These are phyloP conservation scores for Heliconius ismenius DNA, from an alignment of 2,888 invertebrate genomes.

Conservation along the genomic window DNA sequence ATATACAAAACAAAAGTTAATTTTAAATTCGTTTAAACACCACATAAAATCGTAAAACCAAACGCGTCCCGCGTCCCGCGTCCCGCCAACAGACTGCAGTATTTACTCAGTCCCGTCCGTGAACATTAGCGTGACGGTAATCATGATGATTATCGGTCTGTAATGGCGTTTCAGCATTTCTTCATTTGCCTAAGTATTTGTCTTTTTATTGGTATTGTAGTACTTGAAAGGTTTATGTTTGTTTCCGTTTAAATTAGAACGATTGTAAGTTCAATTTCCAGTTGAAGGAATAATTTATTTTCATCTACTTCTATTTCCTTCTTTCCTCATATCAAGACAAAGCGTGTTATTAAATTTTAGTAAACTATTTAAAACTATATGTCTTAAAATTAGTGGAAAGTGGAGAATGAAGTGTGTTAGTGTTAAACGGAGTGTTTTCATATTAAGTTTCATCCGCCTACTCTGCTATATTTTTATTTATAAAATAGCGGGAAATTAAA, in stretches of 20 bases:
- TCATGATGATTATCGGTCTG: conserved; percentile 38
- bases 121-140: conserved; percentile 39
- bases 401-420: too few relatives aligned
- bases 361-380: too few relatives aligned
- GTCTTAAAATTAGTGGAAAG: too few relatives aligned
- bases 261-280: too few relatives aligned
- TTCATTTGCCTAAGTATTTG: conserved; percentile 28
- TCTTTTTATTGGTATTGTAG: conserved; percentile 30
- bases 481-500: too few relatives aligned
- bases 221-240: conserved; percentile 7
- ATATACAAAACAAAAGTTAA: not conserved
- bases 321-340: too few relatives aligned
- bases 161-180: conserved; percentile 35
- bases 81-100: conserved; percentile 22
- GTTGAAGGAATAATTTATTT: too few relatives aligned
- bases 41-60: not conserved
- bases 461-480: too few relatives aligned
- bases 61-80: conserved; percentile 3
- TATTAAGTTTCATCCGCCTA: too few relatives aligned
- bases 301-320: too few relatives aligned
- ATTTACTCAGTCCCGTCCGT: conserved; percentile 29
- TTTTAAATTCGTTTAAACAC: not conserved
- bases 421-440: too few relatives aligned
- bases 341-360: too few relatives aligned
- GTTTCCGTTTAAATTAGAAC: not conserved